Base-by-base conservation (phyloP, 1,140 invertebrate genomes). In the Drosophila baimaii region DNA sequence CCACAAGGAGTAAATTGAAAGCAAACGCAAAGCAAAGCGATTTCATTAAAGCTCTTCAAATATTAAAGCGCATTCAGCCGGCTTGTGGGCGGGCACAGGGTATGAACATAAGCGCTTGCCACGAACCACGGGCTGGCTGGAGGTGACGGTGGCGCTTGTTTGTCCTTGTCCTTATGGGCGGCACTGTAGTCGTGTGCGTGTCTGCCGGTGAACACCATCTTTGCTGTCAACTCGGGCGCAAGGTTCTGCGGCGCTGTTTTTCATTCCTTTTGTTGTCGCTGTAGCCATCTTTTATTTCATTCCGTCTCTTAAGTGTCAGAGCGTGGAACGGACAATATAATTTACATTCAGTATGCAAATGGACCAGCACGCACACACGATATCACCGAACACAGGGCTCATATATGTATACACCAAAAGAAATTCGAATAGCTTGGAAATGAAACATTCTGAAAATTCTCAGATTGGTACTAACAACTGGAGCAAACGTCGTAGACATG, bases 21-120 rank as follows among this genome's bases (percentile, higher is more conserved):
- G 73, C 73, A 77, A 85, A 74, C 62, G 61, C 52, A 65, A 74
- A 51, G 81, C 81, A 85, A 84, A 85, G 57, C 81, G 81, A 85
- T 84, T 84, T 85, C 73, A 84, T 85, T 84, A 85, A 84, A 84
- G 77, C 81, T 84, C 74, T 80, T 84, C 63, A 84, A 84, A 84
- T 85, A 84, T 84, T 84, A 85, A 84, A 84, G 81, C 81, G 73
- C 81, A 80, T 80, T 81, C 68, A 71, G 72, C 56, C 52, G 47
- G 41, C 46, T 58, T 66, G 61, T 43, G 68, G 56, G 49, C 52
- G 75, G 55, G 77, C 43, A 49, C 47, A 61, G 61, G 35, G 39
- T 62, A 41, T 43, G 51, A 39, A 27, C 65, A 62, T 31, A 51
- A 43, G 31, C 44, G 25, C 19, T 19, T 29, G 21, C 54, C 41